Base-by-base conservation (phyloP, 2,113 vertebrate genomes). In the Amphiprion percula region DNA sequence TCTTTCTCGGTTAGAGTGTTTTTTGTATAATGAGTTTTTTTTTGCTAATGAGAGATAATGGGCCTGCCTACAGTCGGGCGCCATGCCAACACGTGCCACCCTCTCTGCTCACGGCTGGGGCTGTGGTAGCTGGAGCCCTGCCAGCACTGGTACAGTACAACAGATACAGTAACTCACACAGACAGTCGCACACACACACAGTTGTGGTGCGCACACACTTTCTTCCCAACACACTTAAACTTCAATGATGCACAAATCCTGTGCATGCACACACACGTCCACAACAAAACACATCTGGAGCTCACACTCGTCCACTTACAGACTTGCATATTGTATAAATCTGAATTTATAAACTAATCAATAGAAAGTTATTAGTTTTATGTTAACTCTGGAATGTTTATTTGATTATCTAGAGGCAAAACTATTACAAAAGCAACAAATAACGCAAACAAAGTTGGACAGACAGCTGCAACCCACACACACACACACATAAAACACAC, bases 1-100 rank as follows among this genome's bases (percentile, higher is more conserved):
- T 90, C 87, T 74, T 84, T 93, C 88, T 92, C 82, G 66, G 88
- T 87, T 80, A 81, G 77, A 88, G 82, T 83, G 78, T 88, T 90
- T 91, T 83, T 83, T 88, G 85, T 89, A 90, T 93, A 94, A 95
- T 92, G 92, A 91, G 49, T 72, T 87, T 88, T 87, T 88, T 85
- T 85, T 88, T 90, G 79, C 92, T 93, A 94, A 94, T 94, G 92
- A 94, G 90, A 94, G 93, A 92, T 94, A 93, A 95, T 91, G 91
- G 90, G 89, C 82, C 91, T 92, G 92, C 89, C 90, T 93, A 92
- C 91, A 92, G 87, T 92, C 73, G 79, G 94, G 92, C 93, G 12
- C 46, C 14, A 15, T 17, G 91, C 92, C 93, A 93, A 74, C 75
- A 60, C 16, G 79, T 87, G 84, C 88, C 91, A 91, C 88, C 88